Percentiles rank a stretch among this genome's conserved stretches.
These are phyloP conservation scores for Pionites leucogaster DNA, from an alignment of 2,113 vertebrate species.

Conservation along the genomic window DNA sequence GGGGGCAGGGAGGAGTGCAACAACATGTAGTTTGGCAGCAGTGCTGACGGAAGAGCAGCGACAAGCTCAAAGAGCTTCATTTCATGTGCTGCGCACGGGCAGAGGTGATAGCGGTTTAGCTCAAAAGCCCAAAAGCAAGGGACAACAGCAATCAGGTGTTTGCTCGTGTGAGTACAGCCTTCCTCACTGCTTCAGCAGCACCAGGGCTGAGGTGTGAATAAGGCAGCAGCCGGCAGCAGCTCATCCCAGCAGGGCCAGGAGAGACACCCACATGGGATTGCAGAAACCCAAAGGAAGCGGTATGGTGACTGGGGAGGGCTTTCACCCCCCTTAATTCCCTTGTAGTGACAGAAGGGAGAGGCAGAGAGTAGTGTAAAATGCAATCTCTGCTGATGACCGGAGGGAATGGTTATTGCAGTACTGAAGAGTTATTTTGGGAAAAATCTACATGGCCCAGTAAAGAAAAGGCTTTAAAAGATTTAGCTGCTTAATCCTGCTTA, in stretches of 20 bases:
- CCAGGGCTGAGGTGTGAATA: background rate
- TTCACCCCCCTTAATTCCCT: background rate
- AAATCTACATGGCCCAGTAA: background rate
- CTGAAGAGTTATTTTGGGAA: background rate
- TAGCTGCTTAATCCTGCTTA: constrained; percentile 17
- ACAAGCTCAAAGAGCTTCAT: background rate
- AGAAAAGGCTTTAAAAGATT: constrained; percentile 24
- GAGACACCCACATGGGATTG: fast-evolving
- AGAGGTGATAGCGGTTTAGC: background rate
- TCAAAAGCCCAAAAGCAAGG: background rate
- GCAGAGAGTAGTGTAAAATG: background rate
- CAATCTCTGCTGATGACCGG: background rate
- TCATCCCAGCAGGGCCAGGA: background rate
- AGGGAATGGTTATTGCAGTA: background rate
- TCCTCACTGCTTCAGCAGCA: background rate
- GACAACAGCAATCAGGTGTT: background rate
- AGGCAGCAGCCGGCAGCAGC: background rate
- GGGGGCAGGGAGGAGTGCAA: background rate
- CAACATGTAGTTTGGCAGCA: background rate
- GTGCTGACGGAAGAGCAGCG: background rate
- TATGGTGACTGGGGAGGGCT: background rate
- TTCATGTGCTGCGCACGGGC: background rate
- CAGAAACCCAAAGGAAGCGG: fast-evolving
- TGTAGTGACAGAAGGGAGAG: fast-evolving
- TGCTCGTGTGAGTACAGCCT: background rate